Conservation (phyloP, 2,888 invertebrate genomes). For the Dynastes hyllus region DNA sequence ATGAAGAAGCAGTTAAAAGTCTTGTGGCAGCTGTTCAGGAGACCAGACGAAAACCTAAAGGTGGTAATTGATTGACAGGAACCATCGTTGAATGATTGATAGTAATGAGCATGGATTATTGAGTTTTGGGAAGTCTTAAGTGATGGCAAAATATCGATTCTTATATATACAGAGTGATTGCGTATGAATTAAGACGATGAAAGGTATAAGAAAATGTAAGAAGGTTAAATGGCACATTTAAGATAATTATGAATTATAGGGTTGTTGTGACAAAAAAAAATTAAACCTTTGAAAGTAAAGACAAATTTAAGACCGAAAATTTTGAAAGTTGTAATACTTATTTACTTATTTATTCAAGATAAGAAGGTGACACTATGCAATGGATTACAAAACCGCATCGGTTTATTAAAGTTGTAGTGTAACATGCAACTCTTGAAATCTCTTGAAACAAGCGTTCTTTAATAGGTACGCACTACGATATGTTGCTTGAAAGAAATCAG, state of each 20-base stretch:
- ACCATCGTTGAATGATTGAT: constrained; percentile 37
- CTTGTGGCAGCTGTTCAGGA: constrained; percentile 80
- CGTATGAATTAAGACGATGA: not conserved
- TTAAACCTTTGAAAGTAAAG: too few species aligned
- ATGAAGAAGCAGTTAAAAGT: constrained; percentile 80
- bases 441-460: too few species aligned
- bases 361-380: too few species aligned
- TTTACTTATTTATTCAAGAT: too few species aligned
- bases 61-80: constrained; percentile 63
- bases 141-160: not conserved
- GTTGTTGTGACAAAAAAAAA: too few species aligned
- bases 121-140: not conserved
- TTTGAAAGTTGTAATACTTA: too few species aligned
- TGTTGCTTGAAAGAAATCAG: too few species aligned
- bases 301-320: too few species aligned
- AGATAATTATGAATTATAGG: not conserved
- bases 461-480: too few species aligned
- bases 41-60: constrained; percentile 74
- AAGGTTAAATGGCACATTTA: not conserved
- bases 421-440: too few species aligned
- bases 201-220: not conserved
- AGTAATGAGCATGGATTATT: constrained; percentile 39
- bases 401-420: too few species aligned
- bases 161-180: constrained; percentile 32
- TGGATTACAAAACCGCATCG: too few species aligned